Conservation (phyloP, 2,797 vertebrate species). For the Phylloscopus collybita region DNA sequence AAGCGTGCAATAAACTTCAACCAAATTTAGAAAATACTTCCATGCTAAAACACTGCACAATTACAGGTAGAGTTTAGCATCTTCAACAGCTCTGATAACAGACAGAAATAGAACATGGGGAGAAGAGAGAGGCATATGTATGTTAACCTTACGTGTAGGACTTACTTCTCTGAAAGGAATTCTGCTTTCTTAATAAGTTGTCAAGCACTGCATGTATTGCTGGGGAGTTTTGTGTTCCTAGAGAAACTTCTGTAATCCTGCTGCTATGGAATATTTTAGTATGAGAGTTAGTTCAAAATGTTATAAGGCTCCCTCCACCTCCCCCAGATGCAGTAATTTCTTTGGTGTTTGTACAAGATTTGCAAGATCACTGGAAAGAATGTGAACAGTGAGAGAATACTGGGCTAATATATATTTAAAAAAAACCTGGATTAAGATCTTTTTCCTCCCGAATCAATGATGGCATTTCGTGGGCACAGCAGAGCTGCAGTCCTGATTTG, state of each 20-base stretch:
- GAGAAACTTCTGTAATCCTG: neutral
- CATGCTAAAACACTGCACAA: neutral
- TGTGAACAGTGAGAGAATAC: neutral
- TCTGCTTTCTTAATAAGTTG: neutral
- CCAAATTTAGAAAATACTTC: neutral
- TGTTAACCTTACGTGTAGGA: neutral
- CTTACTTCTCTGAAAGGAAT: neutral
- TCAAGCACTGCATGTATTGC: neutral
- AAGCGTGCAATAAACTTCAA: neutral
- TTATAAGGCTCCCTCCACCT: neutral
- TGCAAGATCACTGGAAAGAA: conserved; percentile 14
- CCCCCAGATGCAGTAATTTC: conserved; percentile 1
- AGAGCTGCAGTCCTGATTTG: neutral
- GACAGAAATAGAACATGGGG: neutral
- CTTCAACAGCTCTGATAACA: neutral
- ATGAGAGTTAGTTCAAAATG: neutral
- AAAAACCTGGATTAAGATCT: neutral
- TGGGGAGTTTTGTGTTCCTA: neutral
- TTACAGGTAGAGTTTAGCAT: neutral
- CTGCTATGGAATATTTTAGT: neutral
- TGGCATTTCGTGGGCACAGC: neutral
- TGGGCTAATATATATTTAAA: neutral
- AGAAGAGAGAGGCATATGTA: neutral
- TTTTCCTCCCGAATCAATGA: neutral
- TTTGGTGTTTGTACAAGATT: conserved; percentile 21